phyloP scores from a whole-genome alignment of 2,113 vertebrate species.

The Eulemur rufifrons region DNA sequence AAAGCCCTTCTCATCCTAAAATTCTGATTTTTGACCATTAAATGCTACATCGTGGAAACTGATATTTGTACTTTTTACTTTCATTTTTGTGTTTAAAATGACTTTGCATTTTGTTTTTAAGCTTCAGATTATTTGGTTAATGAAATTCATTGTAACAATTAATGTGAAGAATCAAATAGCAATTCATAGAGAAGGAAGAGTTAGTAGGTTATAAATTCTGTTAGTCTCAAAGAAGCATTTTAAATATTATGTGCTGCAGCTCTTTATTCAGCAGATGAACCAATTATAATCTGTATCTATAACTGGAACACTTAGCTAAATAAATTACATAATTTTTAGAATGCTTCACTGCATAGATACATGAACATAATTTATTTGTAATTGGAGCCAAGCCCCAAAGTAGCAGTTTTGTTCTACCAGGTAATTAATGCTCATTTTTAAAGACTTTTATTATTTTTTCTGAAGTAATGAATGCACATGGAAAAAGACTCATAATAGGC shows the following conservation, averaged over 20 bases:
- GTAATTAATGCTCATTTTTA: conserved; percentile 58
- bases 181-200: conserved; percentile 2
- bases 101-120: not conserved
- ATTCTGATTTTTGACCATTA: not conserved
- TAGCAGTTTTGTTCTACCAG: conserved; percentile 48
- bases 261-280: not conserved
- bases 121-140: not conserved
- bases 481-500: not conserved
- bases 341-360: conserved; percentile 13
- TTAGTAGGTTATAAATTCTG: not conserved
- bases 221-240: not conserved
- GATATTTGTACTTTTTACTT: not conserved
- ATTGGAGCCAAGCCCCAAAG: conserved; percentile 19
- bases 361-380: conserved; percentile 37
- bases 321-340: conserved; percentile 41
- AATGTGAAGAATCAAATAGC: not conserved
- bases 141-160: not conserved
- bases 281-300: not conserved
- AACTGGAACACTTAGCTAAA: conserved; percentile 31
- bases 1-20: not conserved
- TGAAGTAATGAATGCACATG: not conserved
- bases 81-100: not conserved
- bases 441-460: conserved; percentile 19
- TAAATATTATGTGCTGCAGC: not conserved
- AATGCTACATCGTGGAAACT: not conserved